Conservation (phyloP, 1,140 invertebrate species). For the Ditylenchus dipsaci region DNA sequence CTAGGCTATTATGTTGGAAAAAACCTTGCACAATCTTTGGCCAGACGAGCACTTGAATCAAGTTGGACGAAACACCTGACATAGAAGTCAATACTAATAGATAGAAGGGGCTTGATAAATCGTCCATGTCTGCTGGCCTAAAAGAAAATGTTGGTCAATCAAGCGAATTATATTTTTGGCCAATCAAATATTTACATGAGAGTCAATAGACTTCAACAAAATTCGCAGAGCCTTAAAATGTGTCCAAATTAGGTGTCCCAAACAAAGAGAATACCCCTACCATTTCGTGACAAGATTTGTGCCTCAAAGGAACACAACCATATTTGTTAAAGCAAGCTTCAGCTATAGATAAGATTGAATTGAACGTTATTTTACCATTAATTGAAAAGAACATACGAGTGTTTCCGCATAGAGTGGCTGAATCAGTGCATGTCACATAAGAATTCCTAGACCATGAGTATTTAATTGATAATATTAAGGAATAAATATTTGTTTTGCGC, state of each 20-base stretch:
- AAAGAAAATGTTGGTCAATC: too few species aligned
- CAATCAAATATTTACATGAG: conserved; percentile 61
- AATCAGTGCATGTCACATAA: conserved; percentile 97
- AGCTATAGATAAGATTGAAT: neutral
- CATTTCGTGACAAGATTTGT: conserved; percentile 90
- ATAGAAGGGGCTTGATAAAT: conserved; percentile 84
- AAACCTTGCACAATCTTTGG: conserved; percentile 74
- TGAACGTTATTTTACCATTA: neutral
- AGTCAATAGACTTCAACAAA: conserved; percentile 80
- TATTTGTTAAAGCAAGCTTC: conserved; percentile 93
- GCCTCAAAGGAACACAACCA: conserved; percentile 78
- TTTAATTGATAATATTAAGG: too few species aligned
- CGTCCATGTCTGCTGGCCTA: conserved; percentile 82
- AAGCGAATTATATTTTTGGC: too few species aligned
- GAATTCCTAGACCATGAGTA: conserved; percentile 54
- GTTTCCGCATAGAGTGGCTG: conserved; percentile 93
- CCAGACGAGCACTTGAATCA: conserved; percentile 71
- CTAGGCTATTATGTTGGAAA: conserved; percentile 5
- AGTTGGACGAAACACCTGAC: conserved; percentile 86
- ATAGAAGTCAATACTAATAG: conserved; percentile 93
- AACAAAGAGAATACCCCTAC: conserved; percentile 59
- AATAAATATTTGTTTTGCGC: too few species aligned
- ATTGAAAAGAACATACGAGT: conserved; percentile 63
- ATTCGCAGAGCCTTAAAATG: conserved; percentile 75
- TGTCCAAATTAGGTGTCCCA: neutral